phyloP scores from a whole-genome alignment of 2,888 invertebrate species.

The Metallyticus violacea region DNA sequence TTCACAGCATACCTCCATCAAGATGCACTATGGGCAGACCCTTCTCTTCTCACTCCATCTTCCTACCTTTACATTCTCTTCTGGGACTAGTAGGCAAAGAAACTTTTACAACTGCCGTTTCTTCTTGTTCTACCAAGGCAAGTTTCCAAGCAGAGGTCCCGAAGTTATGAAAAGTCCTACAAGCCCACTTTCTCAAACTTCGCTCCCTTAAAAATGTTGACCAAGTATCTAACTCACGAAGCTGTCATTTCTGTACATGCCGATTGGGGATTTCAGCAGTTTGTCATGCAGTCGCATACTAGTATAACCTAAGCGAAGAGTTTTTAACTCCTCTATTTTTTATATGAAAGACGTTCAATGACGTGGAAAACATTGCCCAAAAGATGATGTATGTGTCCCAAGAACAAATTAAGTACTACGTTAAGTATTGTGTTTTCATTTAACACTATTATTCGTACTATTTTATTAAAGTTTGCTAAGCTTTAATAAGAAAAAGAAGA shows the following conservation, averaged over 20 bases:
- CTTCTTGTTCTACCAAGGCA: neutral
- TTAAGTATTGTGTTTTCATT: too few relatives aligned
- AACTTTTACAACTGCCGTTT: neutral
- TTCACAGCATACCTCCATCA: neutral
- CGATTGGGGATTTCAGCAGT: neutral
- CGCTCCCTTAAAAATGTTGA: neutral
- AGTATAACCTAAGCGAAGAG: too few relatives aligned
- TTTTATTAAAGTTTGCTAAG: too few relatives aligned
- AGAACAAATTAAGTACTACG: too few relatives aligned
- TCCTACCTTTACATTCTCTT: neutral
- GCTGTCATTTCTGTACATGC: neutral
- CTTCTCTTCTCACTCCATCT: neutral
- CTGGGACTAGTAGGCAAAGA: neutral
- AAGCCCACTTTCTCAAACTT: neutral
- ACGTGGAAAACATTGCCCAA: too few relatives aligned
- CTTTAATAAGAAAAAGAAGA: too few relatives aligned
- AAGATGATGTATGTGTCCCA: too few relatives aligned
- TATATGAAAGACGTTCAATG: too few relatives aligned
- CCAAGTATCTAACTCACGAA: neutral
- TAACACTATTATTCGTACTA: too few relatives aligned
- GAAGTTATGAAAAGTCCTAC: neutral
- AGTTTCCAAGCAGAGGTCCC: neutral
- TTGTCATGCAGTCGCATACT: neutral
- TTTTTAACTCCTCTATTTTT: too few relatives aligned
- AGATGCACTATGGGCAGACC: neutral